Base-by-base conservation (phyloP, 2,888 invertebrate species). In the Stenurella melanura region DNA sequence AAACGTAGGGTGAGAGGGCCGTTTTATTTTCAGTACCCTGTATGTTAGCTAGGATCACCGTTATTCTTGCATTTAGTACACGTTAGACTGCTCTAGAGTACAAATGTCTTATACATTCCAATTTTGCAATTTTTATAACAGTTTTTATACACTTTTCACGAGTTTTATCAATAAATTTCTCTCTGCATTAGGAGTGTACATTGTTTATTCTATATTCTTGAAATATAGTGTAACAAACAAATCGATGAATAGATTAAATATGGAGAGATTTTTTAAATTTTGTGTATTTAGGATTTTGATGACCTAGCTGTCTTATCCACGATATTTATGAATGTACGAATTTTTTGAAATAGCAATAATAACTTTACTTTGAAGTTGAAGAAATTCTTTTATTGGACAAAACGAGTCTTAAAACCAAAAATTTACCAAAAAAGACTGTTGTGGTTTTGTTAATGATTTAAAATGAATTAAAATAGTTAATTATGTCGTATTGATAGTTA, bases 101-200 rank as follows among this genome's bases (percentile, higher is more conserved):
- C 50, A 50, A 50, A n/a, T n/a, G n/a, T n/a, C n/a, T n/a, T 50
- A 17, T 50, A 50, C 50, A 50, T 50, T 50, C 50, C 50, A 50
- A n/a, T 50, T 50, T 50, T 50, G 15, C n/a, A 50, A 42, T n/a
- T 50, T 50, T 50, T 50, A 50, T n/a, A 17, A 34, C 30, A 34
- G 6, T 12, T 42, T 42, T 42, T 42, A 12, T 42, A 42, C 15
- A 42, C 4, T n/a, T n/a, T n/a, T 42, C 15, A 42, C 42, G 2
- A 42, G 11, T 11, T 1, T 1, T 12, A 12, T 42, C 42, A 15
- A 2, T 42, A 15, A 42, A 42, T 42, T 1, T 42, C 42, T 42
- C 42, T 12, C 15, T 4, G 1, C 12, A 12, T 11, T 26, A 12
- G 12, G 42, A 42, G 2, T 12, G 3, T 7, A 34, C 30, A 42